These are phyloP conservation scores for Megathymus violae DNA, from an alignment of 1,140 invertebrate genomes.

Conservation along the genomic window DNA sequence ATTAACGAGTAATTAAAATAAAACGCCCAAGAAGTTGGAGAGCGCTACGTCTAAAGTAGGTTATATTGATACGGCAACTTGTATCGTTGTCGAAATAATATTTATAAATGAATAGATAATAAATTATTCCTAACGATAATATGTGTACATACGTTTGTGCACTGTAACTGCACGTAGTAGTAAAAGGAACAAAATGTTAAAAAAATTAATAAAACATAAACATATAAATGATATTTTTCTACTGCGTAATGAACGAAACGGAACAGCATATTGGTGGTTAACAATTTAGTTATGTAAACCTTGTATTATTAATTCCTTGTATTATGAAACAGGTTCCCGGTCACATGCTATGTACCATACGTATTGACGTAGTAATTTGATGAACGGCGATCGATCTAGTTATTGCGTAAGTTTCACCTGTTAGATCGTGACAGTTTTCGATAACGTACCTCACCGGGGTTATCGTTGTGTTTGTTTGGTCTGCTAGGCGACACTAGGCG, in stretches of 20 bases:
- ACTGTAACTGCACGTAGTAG: slow-evolving; percentile 25
- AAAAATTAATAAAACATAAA: slow-evolving; percentile 42
- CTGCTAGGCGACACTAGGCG: too few relatives aligned
- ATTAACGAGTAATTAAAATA: slow-evolving; percentile 37
- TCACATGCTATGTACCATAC: too few relatives aligned
- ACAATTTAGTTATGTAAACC: background rate
- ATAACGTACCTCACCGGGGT: too few relatives aligned
- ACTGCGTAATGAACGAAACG: slow-evolving; percentile 22
- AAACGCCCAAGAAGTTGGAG: slow-evolving; percentile 6
- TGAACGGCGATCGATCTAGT: too few relatives aligned
- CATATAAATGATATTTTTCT: slow-evolving; percentile 48
- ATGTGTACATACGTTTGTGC: slow-evolving; percentile 33
- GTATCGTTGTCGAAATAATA: background rate
- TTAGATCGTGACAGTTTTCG: too few relatives aligned
- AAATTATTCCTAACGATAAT: slow-evolving; percentile 30
- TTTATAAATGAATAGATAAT: slow-evolving; percentile 7
- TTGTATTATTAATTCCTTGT: too few relatives aligned
- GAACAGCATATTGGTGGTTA: background rate
- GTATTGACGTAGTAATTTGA: too few relatives aligned
- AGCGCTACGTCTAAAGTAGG: slow-evolving; percentile 8
- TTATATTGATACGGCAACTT: slow-evolving; percentile 7
- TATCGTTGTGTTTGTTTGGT: too few relatives aligned
- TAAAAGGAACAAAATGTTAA: slow-evolving; percentile 35
- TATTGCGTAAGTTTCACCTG: too few relatives aligned
- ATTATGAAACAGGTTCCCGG: too few relatives aligned